A percentile compares a stretch with the other conserved stretches of the same genome.
These are phyloP conservation scores for Diarsia brunnea DNA, from an alignment of 2,888 invertebrate species.

Conservation along the genomic window DNA sequence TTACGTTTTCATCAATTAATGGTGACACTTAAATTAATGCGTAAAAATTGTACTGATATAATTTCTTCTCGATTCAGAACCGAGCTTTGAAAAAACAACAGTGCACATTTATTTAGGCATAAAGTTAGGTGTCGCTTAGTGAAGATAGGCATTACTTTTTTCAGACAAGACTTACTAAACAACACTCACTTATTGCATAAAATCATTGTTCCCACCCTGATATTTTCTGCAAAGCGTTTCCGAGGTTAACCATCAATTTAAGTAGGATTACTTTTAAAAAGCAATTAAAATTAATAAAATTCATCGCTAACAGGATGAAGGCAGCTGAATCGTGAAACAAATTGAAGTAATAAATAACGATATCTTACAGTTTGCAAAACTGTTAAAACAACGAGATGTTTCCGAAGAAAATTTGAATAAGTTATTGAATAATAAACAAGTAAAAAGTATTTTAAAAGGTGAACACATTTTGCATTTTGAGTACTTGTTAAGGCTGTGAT, in stretches of 20 bases:
- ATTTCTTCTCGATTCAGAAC: neutral
- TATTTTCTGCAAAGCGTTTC: constrained; percentile 41
- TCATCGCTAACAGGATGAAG: constrained; percentile 43
- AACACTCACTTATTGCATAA: neutral
- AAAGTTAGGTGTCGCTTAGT: neutral
- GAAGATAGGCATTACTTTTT: neutral
- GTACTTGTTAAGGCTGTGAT: neutral
- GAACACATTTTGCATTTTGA: neutral
- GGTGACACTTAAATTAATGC: neutral
- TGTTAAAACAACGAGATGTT: constrained; percentile 30
- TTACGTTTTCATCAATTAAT: neutral
- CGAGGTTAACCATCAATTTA: constrained; percentile 27
- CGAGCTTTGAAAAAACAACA: too few species aligned
- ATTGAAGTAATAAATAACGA: constrained; percentile 60
- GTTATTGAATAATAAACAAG: too few species aligned
- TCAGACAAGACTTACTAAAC: neutral
- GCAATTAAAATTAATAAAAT: constrained; percentile 53
- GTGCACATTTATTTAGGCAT: too few species aligned
- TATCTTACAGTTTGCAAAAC: constrained; percentile 27
- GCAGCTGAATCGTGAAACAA: constrained; percentile 37
- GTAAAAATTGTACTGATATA: neutral
- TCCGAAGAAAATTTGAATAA: constrained; percentile 18
- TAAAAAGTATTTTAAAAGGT: too few species aligned
- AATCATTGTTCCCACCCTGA: constrained; percentile 9
- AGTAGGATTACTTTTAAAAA: constrained; percentile 51